Percentiles rank a stretch among this genome's conserved stretches.
Conservation (phyloP, 2,888 invertebrate species). For the Podabrus alpinus region DNA sequence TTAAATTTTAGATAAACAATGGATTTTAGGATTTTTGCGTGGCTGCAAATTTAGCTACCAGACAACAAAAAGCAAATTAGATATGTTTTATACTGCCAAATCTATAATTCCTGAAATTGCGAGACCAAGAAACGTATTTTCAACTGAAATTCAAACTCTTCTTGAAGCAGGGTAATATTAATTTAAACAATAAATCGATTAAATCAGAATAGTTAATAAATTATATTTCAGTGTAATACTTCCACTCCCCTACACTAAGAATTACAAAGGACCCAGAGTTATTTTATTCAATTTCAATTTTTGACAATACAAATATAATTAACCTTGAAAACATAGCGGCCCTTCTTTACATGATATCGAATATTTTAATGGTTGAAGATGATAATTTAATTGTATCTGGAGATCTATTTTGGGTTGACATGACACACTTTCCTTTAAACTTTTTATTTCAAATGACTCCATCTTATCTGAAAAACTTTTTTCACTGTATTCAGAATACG, state of each 20-base stretch:
- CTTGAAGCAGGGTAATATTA: conserved; percentile 48
- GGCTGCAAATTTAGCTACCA: conserved; percentile 62
- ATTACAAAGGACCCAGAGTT: neutral
- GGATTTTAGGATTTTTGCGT: conserved; percentile 59
- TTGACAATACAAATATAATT: neutral
- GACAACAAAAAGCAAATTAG: conserved; percentile 60
- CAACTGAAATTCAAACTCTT: conserved; percentile 42
- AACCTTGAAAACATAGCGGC: neutral
- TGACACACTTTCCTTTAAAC: neutral
- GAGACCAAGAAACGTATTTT: conserved; percentile 56
- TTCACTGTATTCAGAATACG: neutral
- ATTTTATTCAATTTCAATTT: neutral
- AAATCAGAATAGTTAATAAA: too few relatives aligned
- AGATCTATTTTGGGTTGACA: neutral
- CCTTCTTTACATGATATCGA: neutral
- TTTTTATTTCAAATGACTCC: neutral
- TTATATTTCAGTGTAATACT: neutral
- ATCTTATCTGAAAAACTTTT: neutral
- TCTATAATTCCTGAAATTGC: conserved; percentile 64
- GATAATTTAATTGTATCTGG: neutral
- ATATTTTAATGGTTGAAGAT: neutral
- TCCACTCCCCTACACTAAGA: neutral
- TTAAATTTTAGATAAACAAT: conserved; percentile 58
- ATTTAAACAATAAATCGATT: too few relatives aligned
- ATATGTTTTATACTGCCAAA: conserved; percentile 63